Base-by-base conservation (phyloP, 2,113 vertebrate species). In the Urocynchramus pylzowi region DNA sequence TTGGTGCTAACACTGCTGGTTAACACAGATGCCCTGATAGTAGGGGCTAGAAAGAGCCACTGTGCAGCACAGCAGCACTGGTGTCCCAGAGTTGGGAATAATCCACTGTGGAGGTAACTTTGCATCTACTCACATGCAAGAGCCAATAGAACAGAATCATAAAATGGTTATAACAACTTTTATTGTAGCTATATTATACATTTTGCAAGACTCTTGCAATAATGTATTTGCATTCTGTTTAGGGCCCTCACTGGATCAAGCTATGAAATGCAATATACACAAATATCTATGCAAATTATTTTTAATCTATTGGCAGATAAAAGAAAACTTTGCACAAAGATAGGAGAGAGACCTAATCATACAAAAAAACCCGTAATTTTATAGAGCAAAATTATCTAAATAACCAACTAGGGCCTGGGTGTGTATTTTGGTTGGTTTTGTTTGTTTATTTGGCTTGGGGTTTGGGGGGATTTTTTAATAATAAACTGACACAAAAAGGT, bases 11-110 rank as follows among this genome's bases (percentile, higher is more conserved):
- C 13, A 4, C 41, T 15, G 59, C 39, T 78, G 35, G 23, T 52
- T 84, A 88, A 45, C 82, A 85, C 33, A 33, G 64, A 59, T 44
- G 30, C 54, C 52, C 28, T 54, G 59, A 41, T 3, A 77, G 19
- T 0, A 50, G n/a, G 6, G 45, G 21, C n/a, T 59, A 39, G 37
- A 39, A 86, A 35, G 31, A 65, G 59, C 44, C 0, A 0, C 33
- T 4, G 2, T 9, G 37, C 0, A 0, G 28, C 22, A n/a, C 0
- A 0, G 50, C 54, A 59, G 75, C 18, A 45, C 5, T 13, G 2
- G 14, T 12, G 13, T 31, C 52, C 11, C 11, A 7, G 44, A 15
- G 20, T 0, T 10, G 6, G 37, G 59, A 77, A 69, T 33, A 54
- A 71, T 2, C 39, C 37, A 31, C 28, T 14, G 35, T 24, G 16